phyloP scores from a whole-genome alignment of 2,797 vertebrate genomes.

The Coccyzus lansbergi region DNA sequence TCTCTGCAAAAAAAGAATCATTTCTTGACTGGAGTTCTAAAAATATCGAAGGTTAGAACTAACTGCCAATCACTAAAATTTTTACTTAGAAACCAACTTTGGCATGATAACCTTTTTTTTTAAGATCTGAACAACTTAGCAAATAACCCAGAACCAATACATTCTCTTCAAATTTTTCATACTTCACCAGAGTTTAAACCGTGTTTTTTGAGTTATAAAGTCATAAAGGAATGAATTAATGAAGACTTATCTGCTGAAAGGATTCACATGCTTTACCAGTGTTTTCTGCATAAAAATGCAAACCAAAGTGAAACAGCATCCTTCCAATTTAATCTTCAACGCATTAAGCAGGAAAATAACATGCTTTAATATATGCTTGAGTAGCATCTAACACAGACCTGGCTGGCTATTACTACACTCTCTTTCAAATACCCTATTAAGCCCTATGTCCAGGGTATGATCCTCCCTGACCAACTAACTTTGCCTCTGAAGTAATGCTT shows the following conservation, averaged over 20 bases:
- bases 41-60: background rate
- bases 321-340: background rate
- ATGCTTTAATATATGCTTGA: background rate
- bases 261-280: background rate
- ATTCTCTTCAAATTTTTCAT: background rate
- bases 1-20: background rate
- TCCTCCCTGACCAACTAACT: background rate
- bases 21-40: background rate
- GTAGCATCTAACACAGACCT: background rate
- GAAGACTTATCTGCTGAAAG: background rate
- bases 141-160: background rate
- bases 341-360: background rate
- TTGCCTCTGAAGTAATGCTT: background rate
- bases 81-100: background rate
- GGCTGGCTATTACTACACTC: background rate
- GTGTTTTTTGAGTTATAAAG: background rate
- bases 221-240: background rate
- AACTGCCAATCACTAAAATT: background rate
- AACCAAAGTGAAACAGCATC: background rate
- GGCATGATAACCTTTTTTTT: background rate
- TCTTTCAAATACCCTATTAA: background rate
- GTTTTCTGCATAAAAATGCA: background rate
- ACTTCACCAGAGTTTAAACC: background rate
- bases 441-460: background rate
- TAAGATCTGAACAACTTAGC: background rate